Evolutionary conservation across 2,113 vertebrate species (phyloP), one percentile per base, ranked within the genome.

Genomic region (Muntiacus reevesi): DNA sequence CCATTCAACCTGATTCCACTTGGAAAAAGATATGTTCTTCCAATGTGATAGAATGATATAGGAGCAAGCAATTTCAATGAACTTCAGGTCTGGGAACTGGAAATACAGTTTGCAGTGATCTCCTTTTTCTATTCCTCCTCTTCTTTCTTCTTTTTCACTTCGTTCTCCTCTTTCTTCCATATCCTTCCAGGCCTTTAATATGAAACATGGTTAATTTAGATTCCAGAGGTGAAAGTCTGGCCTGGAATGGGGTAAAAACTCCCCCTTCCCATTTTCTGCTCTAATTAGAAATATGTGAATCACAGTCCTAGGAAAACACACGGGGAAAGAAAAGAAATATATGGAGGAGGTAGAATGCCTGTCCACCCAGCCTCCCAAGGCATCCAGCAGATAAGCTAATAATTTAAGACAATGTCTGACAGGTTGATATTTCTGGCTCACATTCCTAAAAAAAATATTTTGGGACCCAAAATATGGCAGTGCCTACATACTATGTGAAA

Each of bases 201-300:
- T 10, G 15, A 60, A 43, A 85, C 10, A 36, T 19, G 28, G 43
- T 30, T 87, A 45, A 67, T 85, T n/a, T 67, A 84, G 64, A 84
- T 79, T 50, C 33, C 17, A 71, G 86, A 87, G 78, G 60, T 30
- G 14, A 47, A 74, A 84, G 17, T 76, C 64, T 3, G 82, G 85
- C 84, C 47, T 59, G 33, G 43, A 52, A 82, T 43, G 36, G 90
- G 60, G 16, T 82, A 74, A 71, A 85, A 43, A 47, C 62, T 84
- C 76, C 79, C 54, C 64, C 82, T 52, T 2, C 19, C 33, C 7
- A 8, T 55, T 97, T 87, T 33, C 71, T 95, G 85, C 33, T 96
- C 52, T 92, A 67, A 86, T 95, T 96, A 86, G 91, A 96, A 76
- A 82, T 82, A 94, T 94, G 55, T 88, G 85, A 90, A 88, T 87